Percentiles rank a stretch among this genome's conserved stretches.
Conservation (phyloP, 2,888 invertebrate species). For the Rhagonycha fulva region DNA sequence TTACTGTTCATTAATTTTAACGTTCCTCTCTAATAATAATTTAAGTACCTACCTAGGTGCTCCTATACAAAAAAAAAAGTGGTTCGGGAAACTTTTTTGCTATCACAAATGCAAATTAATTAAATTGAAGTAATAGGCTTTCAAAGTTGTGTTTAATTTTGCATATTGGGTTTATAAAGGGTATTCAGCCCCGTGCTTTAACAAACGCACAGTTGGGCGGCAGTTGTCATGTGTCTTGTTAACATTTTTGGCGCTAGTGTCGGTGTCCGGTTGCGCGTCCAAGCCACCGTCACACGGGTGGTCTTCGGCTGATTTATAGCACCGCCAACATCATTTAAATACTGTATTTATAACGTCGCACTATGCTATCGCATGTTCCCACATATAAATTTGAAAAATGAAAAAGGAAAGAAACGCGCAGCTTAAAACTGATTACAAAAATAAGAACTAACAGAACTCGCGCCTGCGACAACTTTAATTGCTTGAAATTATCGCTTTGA, state of each 20-base stretch:
- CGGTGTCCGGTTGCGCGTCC: constrained; percentile 53
- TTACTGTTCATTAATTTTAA: not conserved
- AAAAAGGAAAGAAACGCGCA: constrained; percentile 31
- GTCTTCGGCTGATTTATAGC: constrained; percentile 53
- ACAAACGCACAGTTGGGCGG: constrained; percentile 38
- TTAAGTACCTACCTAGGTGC: not conserved
- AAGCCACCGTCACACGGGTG: constrained; percentile 51
- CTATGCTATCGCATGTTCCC: constrained; percentile 8
- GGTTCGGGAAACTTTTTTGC: not conserved
- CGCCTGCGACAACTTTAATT: constrained; percentile 43
- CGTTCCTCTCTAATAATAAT: not conserved
- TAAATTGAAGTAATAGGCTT: not conserved
- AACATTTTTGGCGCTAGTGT: constrained; percentile 58
- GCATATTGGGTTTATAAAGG: constrained; percentile 22
- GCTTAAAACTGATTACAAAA: constrained; percentile 23
- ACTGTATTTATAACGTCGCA: constrained; percentile 45
- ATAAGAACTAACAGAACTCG: constrained; percentile 39
- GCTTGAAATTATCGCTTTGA: constrained; percentile 42
- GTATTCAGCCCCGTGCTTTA: constrained; percentile 29
- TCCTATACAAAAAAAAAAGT: not conserved
- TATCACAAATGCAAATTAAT: not conserved
- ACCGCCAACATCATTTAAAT: constrained; percentile 54
- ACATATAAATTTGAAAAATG: not conserved
- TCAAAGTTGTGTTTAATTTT: constrained; percentile 8
- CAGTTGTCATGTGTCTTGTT: constrained; percentile 57